Base-by-base conservation (phyloP, 2,797 vertebrate genomes). In the Acrossocheilus wenchowensis region DNA sequence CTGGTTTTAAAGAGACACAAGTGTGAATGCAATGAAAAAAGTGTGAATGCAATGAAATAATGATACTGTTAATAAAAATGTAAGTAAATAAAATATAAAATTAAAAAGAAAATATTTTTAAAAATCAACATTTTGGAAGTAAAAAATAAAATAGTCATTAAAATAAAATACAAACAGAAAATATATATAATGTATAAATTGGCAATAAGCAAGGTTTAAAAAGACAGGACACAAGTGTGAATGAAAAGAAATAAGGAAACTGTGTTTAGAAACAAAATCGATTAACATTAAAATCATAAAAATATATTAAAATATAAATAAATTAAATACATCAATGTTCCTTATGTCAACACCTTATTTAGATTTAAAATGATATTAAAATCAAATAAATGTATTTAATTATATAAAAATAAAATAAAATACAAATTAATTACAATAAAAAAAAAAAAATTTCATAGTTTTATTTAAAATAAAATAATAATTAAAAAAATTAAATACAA, bases 171-270 rank as follows among this genome's bases (percentile, higher is more conserved):
- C 23, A 60, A 60, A n/a, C 3, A 60, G 23, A 23, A 60, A 15
- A 54, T 14, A 48, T 48, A 54, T 21, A 54, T 21, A 39, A 6
- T 19, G 66, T 10, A 69, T 36, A 69, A 21, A 30, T 66, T 64
- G 12, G 26, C 93, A 94, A 90, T 19, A 92, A 91, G 92, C n/a
- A n/a, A n/a, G 82, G 90, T 92, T 93, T 94, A 88, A 93, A 92
- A 89, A 87, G 69, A 36, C 7, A 8, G 15, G 15, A 85, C 89
- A 82, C n/a, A 34, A 45, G 30, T 9, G 30, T 36, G 64, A 68
- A 68, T 19, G 15, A 15, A 36, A 17, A 36, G 30, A 36, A 36
- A 39, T 39, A 69, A 69, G 5, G 34, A 36, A 39, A 60, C 2
- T 4, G 54, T 60, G 9, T 26, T 62, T 26, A 26, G 5, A 26